Evolutionary conservation across 2,113 vertebrate genomes (phyloP).

Genomic region (Charadrius vociferus): DNA sequence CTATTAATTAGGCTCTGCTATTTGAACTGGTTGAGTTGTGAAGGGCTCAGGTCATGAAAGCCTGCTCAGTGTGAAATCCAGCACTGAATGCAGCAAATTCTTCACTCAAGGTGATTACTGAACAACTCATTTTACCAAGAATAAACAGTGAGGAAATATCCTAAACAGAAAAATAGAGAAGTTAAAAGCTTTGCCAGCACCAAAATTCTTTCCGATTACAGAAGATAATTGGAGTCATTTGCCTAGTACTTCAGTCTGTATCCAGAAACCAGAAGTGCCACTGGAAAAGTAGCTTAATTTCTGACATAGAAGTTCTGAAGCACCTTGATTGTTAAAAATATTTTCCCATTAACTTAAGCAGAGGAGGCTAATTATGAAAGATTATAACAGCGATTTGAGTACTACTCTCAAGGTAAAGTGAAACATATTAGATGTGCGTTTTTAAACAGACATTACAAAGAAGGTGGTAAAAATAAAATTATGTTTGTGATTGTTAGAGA

Average conservation of each 20-base stretch:
- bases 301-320: neutral
- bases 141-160: neutral
- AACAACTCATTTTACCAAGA: neutral
- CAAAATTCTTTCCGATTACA: neutral
- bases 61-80: neutral
- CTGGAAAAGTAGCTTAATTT: neutral
- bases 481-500: neutral
- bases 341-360: neutral
- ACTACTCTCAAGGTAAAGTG: neutral
- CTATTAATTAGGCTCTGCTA: neutral
- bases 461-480: neutral
- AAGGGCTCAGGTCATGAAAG: neutral
- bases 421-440: neutral
- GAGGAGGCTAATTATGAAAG: neutral
- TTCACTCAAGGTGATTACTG: neutral
- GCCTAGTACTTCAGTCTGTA: neutral
- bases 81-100: neutral
- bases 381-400: neutral
- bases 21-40: neutral
- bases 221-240: neutral
- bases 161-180: neutral
- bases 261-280: neutral
- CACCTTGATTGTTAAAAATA: neutral
- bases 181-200: neutral
- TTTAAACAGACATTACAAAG: neutral